phyloP scores from a whole-genome alignment of 2,113 vertebrate genomes.

The Seriola quinqueradiata region DNA sequence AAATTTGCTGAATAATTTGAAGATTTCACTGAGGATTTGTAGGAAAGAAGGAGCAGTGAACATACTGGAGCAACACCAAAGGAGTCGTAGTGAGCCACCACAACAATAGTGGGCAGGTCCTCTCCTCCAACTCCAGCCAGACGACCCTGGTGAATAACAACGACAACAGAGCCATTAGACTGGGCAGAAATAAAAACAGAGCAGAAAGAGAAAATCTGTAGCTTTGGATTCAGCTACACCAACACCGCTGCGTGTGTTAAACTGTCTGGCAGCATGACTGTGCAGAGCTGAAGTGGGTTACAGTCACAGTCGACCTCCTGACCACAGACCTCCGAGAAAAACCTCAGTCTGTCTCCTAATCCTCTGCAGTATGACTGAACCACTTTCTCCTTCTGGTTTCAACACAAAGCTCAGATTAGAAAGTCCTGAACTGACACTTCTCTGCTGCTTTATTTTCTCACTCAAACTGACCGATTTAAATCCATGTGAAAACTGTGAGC shows the following conservation, averaged over 20 bases:
- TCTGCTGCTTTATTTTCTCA: background rate
- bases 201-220: background rate
- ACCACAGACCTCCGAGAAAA: constrained; percentile 20
- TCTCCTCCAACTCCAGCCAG: constrained; percentile 96
- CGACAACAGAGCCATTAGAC: background rate
- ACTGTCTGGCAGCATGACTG: background rate
- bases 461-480: background rate
- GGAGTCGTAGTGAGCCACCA: constrained; percentile 97
- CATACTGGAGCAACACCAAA: constrained; percentile 96
- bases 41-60: constrained; percentile 5
- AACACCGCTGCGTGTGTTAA: background rate
- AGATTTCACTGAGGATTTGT: background rate
- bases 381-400: constrained; percentile 9
- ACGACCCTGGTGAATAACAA: constrained; percentile 86
- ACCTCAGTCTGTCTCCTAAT: constrained; percentile 13
- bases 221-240: background rate
- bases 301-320: constrained; percentile 25
- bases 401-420: constrained; percentile 20
- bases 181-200: background rate
- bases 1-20: background rate
- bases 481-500: background rate
- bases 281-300: constrained; percentile 1
- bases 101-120: constrained; percentile 95
- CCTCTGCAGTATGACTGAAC: constrained; percentile 42
- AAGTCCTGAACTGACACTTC: constrained; percentile 1